These are phyloP conservation scores for Heliconius himera DNA, from an alignment of 1,140 invertebrate species.

Conservation along the genomic window DNA sequence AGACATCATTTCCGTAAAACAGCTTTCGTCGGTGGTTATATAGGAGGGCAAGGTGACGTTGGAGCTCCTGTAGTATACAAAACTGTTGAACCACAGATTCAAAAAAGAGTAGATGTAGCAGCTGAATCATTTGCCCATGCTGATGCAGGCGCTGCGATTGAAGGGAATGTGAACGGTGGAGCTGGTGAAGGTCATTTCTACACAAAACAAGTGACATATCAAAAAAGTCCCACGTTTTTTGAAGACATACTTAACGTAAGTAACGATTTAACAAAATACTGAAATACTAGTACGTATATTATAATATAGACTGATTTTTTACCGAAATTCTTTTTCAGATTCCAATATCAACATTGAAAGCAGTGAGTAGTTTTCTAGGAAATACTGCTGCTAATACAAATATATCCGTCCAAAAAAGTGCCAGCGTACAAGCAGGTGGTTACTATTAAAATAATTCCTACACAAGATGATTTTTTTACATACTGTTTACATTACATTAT, in stretches of 20 bases:
- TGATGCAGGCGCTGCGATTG: slow-evolving; percentile 42
- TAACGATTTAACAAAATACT: slow-evolving; percentile 11
- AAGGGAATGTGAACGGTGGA: slow-evolving; percentile 39
- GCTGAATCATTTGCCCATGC: slow-evolving; percentile 47
- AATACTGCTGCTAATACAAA: slow-evolving; percentile 68
- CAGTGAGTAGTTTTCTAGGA: slow-evolving; percentile 66
- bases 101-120: slow-evolving; percentile 64
- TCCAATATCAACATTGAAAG: slow-evolving; percentile 70
- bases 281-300: not conserved
- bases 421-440: slow-evolving; percentile 66
- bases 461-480: not conserved
- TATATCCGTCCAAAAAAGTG: slow-evolving; percentile 69
- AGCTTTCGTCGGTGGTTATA: slow-evolving; percentile 59
- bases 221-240: slow-evolving; percentile 67
- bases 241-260: slow-evolving; percentile 73
- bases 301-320: not conserved
- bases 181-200: slow-evolving; percentile 43
- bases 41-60: slow-evolving; percentile 47
- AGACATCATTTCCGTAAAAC: slow-evolving; percentile 61
- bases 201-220: slow-evolving; percentile 59
- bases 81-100: slow-evolving; percentile 48
- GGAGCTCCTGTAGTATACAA: slow-evolving; percentile 38
- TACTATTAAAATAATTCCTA: slow-evolving; percentile 37
- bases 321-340: slow-evolving; percentile 59
- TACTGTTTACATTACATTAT: not conserved